These are phyloP conservation scores for Nematostella vectensis DNA, from an alignment of 92 coral and sea anemone species.

Conservation along the genomic window DNA sequence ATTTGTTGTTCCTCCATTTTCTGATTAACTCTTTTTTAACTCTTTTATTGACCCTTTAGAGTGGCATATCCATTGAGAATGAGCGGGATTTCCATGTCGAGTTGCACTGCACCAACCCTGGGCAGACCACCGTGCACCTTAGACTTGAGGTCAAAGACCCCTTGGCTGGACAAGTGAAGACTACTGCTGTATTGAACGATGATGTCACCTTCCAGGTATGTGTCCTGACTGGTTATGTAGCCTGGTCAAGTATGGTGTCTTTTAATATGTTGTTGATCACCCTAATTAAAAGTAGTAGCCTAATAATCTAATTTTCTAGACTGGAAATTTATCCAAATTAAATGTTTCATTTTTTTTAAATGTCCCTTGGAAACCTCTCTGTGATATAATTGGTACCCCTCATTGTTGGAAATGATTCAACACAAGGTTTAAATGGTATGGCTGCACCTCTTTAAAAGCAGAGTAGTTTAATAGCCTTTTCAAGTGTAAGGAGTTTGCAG, in stretches of 20 bases:
- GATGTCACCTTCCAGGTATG: conserved; percentile 91
- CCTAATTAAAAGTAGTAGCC: too few relatives aligned
- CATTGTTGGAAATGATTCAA: too few relatives aligned
- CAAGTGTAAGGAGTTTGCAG: too few relatives aligned
- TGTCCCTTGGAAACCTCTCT: too few relatives aligned
- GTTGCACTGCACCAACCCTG: conserved; percentile 76
- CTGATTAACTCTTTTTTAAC: too few relatives aligned
- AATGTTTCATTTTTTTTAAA: too few relatives aligned
- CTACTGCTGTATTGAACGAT: conserved; percentile 46
- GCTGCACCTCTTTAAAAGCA: too few relatives aligned
- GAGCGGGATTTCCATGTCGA: conserved; percentile 85
- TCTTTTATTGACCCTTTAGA: conserved; percentile 26
- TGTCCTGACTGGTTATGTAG: not conserved
- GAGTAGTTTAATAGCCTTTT: too few relatives aligned
- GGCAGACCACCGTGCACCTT: conserved; percentile 78
- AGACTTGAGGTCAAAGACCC: conserved; percentile 51
- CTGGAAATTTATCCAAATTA: too few relatives aligned
- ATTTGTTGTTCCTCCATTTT: too few relatives aligned
- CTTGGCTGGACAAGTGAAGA: conserved; percentile 52
- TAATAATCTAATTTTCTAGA: not conserved
- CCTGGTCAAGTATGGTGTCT: not conserved
- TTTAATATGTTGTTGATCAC: not conserved
- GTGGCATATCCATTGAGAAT: conserved; percentile 84
- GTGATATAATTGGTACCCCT: too few relatives aligned
- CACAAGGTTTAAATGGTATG: too few relatives aligned